Conservation (phyloP, 1,140 invertebrate genomes). For the Lepidotrigona ventralis region DNA sequence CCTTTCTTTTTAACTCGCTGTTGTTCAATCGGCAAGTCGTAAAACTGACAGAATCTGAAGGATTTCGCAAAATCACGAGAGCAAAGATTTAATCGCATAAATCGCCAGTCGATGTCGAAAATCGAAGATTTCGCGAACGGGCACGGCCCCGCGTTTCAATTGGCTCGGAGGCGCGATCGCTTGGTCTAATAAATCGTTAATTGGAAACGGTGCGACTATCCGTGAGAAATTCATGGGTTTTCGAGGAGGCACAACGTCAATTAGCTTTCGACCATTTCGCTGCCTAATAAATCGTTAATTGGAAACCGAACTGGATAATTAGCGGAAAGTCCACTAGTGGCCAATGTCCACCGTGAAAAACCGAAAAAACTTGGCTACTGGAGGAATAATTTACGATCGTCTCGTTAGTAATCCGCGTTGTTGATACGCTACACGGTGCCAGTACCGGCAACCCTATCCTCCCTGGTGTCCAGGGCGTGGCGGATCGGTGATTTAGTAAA, state of each 20-base stretch:
- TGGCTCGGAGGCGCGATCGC: slow-evolving; percentile 25
- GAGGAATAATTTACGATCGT: slow-evolving; percentile 73
- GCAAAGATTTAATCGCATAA: background rate
- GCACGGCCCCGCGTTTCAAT: slow-evolving; percentile 32
- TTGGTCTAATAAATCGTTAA: slow-evolving; percentile 50
- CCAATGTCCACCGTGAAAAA: slow-evolving; percentile 18
- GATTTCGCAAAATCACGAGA: background rate
- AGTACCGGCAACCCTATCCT: slow-evolving; percentile 75
- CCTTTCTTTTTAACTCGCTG: background rate
- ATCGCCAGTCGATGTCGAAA: background rate
- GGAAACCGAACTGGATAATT: slow-evolving; percentile 59
- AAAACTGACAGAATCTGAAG: background rate
- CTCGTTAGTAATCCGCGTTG: slow-evolving; percentile 69
- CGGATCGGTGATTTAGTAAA: slow-evolving; percentile 78
- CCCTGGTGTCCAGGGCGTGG: slow-evolving; percentile 76
- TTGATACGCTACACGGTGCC: slow-evolving; percentile 64
- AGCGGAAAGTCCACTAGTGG: slow-evolving; percentile 44
- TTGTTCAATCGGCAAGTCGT: background rate
- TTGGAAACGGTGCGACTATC: slow-evolving; percentile 44
- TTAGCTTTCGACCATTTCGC: slow-evolving; percentile 48
- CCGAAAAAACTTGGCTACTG: slow-evolving; percentile 43
- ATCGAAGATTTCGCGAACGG: background rate
- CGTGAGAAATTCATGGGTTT: slow-evolving; percentile 41
- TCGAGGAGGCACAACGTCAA: slow-evolving; percentile 33
- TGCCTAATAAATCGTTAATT: slow-evolving; percentile 65